A percentile compares a stretch with the other conserved stretches of the same genome.
These are phyloP conservation scores for Andrena fulva DNA, from an alignment of 2,888 invertebrate genomes.

Conservation along the genomic window DNA sequence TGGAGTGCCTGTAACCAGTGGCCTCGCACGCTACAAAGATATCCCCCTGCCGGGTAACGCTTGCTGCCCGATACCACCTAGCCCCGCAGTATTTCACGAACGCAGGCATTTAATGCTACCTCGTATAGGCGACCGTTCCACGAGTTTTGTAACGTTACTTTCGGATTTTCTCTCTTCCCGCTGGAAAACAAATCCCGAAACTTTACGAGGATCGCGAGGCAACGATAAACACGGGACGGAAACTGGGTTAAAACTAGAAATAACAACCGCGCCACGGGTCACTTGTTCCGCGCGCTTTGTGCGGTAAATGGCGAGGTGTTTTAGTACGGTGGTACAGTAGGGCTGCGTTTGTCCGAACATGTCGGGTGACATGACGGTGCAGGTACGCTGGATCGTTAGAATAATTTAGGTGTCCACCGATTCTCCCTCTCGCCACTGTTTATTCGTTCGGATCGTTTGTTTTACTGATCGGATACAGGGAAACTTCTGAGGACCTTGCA, in stretches of 20 bases:
- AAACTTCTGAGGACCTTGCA: too few species aligned
- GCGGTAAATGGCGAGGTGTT: conserved; percentile 19
- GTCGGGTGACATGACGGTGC: too few species aligned
- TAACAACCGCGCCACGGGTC: conserved; percentile 3
- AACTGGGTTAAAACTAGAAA: conserved; percentile 33
- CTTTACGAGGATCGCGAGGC: conserved; percentile 17
- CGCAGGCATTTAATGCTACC: background rate
- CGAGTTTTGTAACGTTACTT: background rate
- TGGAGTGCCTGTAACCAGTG: background rate
- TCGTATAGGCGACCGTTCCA: background rate
- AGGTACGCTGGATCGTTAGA: too few species aligned
- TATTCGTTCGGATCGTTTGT: too few species aligned
- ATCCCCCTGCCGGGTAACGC: background rate
- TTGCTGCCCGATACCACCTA: background rate
- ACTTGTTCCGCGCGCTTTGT: conserved; percentile 10
- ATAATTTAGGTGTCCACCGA: too few species aligned
- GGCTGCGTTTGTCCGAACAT: too few species aligned
- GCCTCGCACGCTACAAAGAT: conserved; percentile 3
- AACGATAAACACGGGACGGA: conserved; percentile 21
- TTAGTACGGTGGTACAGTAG: background rate
- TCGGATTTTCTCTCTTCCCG: background rate
- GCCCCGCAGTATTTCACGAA: background rate
- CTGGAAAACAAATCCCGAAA: conserved; percentile 8
- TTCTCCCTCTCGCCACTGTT: too few species aligned
- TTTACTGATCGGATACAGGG: too few species aligned